Evolutionary conservation across 2,797 vertebrate species (phyloP).

Genomic region (Enteromius afrohamiltoni): DNA sequence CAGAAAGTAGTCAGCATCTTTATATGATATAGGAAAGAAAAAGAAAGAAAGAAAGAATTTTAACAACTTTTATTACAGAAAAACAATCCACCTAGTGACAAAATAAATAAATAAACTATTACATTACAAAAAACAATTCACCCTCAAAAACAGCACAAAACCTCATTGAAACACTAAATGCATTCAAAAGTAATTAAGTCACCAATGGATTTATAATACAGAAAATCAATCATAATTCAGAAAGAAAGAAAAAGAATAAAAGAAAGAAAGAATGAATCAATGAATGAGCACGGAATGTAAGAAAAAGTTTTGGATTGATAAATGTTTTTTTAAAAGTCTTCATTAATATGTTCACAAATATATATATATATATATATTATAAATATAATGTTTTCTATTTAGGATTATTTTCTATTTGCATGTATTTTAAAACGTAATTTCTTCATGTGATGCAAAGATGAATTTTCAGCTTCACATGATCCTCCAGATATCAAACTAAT

Average conservation of each 20-base stretch:
- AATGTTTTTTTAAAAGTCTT: background rate
- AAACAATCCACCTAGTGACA: too few relatives aligned
- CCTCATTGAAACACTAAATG: too few relatives aligned
- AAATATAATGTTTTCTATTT: too few relatives aligned
- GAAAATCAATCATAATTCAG: too few relatives aligned
- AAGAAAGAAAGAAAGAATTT: too few relatives aligned
- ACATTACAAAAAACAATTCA: too few relatives aligned
- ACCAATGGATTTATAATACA: too few relatives aligned
- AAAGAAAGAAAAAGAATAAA: background rate
- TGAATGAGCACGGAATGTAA: background rate
- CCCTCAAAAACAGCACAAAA: too few relatives aligned
- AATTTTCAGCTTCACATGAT: background rate
- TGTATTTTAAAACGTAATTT: background rate
- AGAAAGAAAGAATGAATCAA: background rate
- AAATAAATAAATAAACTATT: too few relatives aligned
- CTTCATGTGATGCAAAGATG: background rate
- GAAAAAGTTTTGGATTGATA: background rate
- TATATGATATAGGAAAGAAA: background rate
- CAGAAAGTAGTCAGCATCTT: background rate
- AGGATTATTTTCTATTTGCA: background rate
- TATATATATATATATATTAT: too few relatives aligned
- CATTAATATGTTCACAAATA: background rate
- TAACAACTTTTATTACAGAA: too few relatives aligned
- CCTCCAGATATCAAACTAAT: background rate
- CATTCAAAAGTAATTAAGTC: too few relatives aligned